Evolutionary conservation across 1,140 invertebrate genomes (phyloP).

Genomic region (Drosophila fuyamai): DNA sequence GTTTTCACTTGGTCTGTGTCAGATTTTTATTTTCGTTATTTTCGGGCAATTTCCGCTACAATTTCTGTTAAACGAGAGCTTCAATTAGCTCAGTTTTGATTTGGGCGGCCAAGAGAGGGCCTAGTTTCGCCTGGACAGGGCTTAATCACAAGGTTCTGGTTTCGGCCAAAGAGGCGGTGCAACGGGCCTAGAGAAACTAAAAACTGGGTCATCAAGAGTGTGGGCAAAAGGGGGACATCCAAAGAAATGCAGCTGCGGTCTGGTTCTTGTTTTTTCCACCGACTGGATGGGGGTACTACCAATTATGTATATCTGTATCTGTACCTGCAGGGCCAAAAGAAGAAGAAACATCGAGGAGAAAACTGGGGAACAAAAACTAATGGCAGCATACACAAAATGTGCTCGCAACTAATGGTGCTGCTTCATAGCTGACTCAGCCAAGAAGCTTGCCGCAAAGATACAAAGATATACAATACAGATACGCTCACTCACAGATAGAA

Average conservation of each 20-base stretch:
- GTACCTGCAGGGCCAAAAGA: slow-evolving; percentile 39
- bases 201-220: slow-evolving; percentile 70
- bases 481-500: slow-evolving; percentile 27
- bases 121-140: slow-evolving; percentile 31
- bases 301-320: slow-evolving; percentile 18
- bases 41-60: slow-evolving; percentile 66
- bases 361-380: slow-evolving; percentile 38
- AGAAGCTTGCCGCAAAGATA: slow-evolving; percentile 45
- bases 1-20: slow-evolving; percentile 35
- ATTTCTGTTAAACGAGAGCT: slow-evolving; percentile 61
- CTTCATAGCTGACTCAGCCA: slow-evolving; percentile 63
- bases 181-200: slow-evolving; percentile 18
- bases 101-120: slow-evolving; percentile 34
- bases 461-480: slow-evolving; percentile 30
- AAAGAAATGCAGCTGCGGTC: slow-evolving; percentile 67
- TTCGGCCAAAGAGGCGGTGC: slow-evolving; percentile 21
- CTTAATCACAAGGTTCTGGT: slow-evolving; percentile 40
- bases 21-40: slow-evolving; percentile 36
- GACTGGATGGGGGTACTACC: not conserved
- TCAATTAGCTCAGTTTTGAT: slow-evolving; percentile 47
- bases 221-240: slow-evolving; percentile 20
- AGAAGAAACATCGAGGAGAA: slow-evolving; percentile 17
- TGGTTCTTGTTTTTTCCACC: slow-evolving; percentile 45
- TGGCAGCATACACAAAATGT: slow-evolving; percentile 68
- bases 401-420: slow-evolving; percentile 74